Evolutionary conservation across 2,113 vertebrate genomes (phyloP), one percentile per base, ranked within the genome.

Genomic region (Puntigrus tetrazona): DNA sequence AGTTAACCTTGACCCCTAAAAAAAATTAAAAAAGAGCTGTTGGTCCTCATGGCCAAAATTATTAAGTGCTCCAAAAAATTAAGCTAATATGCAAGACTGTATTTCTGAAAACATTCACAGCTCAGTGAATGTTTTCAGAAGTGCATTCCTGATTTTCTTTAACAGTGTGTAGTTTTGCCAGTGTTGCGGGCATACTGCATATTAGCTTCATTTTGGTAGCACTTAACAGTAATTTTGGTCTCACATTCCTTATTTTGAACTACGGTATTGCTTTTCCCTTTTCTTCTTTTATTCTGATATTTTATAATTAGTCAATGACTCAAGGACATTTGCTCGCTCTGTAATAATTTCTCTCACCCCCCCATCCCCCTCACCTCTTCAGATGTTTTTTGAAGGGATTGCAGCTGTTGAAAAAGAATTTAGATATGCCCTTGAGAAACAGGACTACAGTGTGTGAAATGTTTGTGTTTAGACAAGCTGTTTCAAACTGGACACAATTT

Each of bases 361-460:
- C 29, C 9, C 13, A 47, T 16, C 45, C 16, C 14, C 52, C 29
- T 55, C 29, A 77, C 50, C 20, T 55, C 20, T 3, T 38, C n/a
- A 61, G 18, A 16, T 61, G 36, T 27, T 41, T 36, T 78, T 78
- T 61, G 55, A 78, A 43, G n/a, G 13, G 4, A 78, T 61, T 20
- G 22, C 14, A 41, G 16, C 34, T 43, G 55, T 59, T 59, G 47
- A 61, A 78, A 41, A 61, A 11, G 3, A 78, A 78, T 78, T 78
- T 16, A 73, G 67, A 73, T 29, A 76, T 75, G 69, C 72, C 50
- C 72, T 63, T 65, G 45, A 82, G 67, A 43, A 74, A 59, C 47
- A 43, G 14, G 22, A 41, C 75, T 57, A 59, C 75, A 38, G 4
- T 73, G 67, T 57, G 34, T 59, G 52, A 74, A 74, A 74, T 20